Percentiles rank a stretch among this genome's conserved stretches.
These are phyloP conservation scores for Ornithoptera alexandrae DNA, from an alignment of 2,888 invertebrate species.

Conservation along the genomic window DNA sequence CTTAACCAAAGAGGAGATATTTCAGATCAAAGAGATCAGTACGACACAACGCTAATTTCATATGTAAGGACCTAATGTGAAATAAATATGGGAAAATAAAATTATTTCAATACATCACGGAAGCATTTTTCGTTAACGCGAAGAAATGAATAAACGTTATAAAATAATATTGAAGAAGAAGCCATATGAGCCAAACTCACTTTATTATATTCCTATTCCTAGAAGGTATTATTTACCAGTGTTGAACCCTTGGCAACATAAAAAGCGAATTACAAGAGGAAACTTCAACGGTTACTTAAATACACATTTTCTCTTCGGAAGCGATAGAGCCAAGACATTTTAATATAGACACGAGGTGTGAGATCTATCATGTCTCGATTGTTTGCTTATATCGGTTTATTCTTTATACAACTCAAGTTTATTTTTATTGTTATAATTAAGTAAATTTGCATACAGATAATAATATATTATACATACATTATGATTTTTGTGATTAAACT, in stretches of 20 bases:
- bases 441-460: too few species aligned
- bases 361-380: conserved; percentile 76
- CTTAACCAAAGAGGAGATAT: too few species aligned
- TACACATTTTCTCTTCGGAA: conserved; percentile 77
- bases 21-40: too few species aligned
- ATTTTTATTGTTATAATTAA: too few species aligned
- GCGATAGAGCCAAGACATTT: conserved; percentile 43
- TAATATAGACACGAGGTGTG: conserved; percentile 68
- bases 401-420: conserved; percentile 29
- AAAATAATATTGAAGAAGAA: conserved; percentile 8
- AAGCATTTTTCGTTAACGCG: conserved; percentile 4
- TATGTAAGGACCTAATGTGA: too few species aligned
- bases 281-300: conserved; percentile 68
- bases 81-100: neutral
- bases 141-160: conserved; percentile 8
- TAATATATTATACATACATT: too few species aligned
- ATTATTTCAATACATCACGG: neutral
- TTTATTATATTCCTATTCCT: conserved; percentile 74
- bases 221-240: conserved; percentile 57
- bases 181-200: conserved; percentile 14
- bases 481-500: too few species aligned
- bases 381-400: conserved; percentile 67
- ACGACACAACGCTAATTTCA: too few species aligned
- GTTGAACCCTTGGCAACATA: conserved; percentile 60
- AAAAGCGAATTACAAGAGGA: conserved; percentile 75